Conservation (phyloP, 2,113 vertebrate species). For the Scolopax mira region DNA sequence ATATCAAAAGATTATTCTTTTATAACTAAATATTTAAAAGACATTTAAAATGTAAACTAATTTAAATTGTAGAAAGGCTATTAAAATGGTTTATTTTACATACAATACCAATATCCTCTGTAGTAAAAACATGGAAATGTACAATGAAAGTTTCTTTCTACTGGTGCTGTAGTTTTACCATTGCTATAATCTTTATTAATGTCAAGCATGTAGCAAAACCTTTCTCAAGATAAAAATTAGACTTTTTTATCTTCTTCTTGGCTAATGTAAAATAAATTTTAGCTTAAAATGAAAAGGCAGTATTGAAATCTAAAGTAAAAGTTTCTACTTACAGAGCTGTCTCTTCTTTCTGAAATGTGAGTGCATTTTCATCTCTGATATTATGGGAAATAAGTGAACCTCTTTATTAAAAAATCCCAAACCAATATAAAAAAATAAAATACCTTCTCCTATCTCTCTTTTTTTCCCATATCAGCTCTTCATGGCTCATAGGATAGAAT, state of each 20-base stretch:
- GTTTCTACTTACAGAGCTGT: neutral
- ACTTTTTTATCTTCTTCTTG: neutral
- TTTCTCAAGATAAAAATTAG: neutral
- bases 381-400: constrained; percentile 1
- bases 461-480: constrained; percentile 9
- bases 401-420: constrained; percentile 45
- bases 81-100: neutral
- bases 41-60: neutral
- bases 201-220: neutral
- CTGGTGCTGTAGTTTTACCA: neutral
- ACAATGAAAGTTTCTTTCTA: neutral
- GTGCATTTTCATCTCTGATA: neutral
- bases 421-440: constrained; percentile 8
- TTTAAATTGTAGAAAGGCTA: neutral
- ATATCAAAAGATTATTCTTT: neutral
- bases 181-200: neutral
- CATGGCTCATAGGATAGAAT: neutral
- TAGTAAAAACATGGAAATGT: neutral
- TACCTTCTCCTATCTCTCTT: neutral
- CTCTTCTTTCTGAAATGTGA: neutral
- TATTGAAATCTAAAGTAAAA: neutral
- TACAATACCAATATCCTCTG: neutral
- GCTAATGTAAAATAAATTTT: neutral
- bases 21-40: neutral
- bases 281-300: neutral